These are phyloP conservation scores for Danaus chrysippus DNA, from an alignment of 2,888 invertebrate species.

Conservation along the genomic window DNA sequence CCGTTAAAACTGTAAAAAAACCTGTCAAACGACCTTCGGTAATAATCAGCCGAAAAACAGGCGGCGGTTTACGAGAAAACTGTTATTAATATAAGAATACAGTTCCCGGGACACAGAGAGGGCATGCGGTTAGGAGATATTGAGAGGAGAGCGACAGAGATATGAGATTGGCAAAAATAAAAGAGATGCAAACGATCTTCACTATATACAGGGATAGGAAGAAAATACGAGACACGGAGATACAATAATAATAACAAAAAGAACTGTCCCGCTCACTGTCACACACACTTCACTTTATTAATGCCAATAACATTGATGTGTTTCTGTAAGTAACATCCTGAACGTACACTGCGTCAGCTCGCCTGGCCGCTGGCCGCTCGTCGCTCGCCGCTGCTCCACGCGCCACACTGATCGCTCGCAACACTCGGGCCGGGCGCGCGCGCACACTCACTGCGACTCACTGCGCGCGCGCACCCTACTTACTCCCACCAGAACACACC, in stretches of 20 bases:
- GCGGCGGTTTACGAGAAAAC: constrained; percentile 32
- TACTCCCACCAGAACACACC: constrained; percentile 76
- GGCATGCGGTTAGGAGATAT: constrained; percentile 61
- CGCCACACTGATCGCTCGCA: constrained; percentile 33
- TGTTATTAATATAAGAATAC: constrained; percentile 24
- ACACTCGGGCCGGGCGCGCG: constrained; percentile 57
- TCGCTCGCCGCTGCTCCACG: constrained; percentile 1
- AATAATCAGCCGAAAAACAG: constrained; percentile 68
- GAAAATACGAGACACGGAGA: constrained; percentile 41
- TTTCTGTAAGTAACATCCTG: constrained; percentile 25
- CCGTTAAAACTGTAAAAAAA: constrained; percentile 77
- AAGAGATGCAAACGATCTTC: constrained; percentile 52
- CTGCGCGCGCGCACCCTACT: constrained; percentile 77
- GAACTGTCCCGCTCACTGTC: constrained; percentile 64
- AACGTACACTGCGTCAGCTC: constrained; percentile 61
- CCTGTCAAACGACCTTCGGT: constrained; percentile 68
- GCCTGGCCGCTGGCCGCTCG: no score
- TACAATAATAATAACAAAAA: constrained; percentile 43
- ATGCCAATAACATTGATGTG: constrained; percentile 75
- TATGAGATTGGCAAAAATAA: constrained; percentile 77
- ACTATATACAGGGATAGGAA: constrained; percentile 62
- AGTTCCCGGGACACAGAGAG: constrained; percentile 9
- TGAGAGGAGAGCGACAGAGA: constrained; percentile 55
- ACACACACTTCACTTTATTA: constrained; percentile 73
- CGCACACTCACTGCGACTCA: constrained; percentile 66